Conservation (phyloP, 2,113 vertebrate species). For the Neofelis nebulosa region DNA sequence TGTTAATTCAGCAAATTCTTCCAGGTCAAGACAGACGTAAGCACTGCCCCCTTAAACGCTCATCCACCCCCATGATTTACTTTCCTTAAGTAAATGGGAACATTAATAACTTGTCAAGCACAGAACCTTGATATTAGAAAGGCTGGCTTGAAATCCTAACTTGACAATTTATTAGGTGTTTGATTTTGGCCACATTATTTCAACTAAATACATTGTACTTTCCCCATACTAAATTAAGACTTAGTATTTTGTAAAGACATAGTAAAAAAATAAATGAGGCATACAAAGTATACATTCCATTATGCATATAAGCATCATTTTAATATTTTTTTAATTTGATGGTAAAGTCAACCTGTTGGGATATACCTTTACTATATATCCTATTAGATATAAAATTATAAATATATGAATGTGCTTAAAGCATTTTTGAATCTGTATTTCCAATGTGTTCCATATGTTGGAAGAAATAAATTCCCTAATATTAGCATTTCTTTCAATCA, state of each 20-base stretch:
- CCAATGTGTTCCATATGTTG: neutral
- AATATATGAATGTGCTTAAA: neutral
- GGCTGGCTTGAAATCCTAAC: neutral
- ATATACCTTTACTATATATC: neutral
- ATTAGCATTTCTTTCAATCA: neutral
- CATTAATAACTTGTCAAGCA: neutral
- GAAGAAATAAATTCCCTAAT: neutral
- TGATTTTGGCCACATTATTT: neutral
- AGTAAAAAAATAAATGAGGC: neutral
- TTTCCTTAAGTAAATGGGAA: neutral
- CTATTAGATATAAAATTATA: neutral
- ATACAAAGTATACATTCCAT: neutral
- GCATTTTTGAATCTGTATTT: neutral
- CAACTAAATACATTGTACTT: neutral
- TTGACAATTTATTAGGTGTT: neutral
- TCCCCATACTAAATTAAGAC: neutral
- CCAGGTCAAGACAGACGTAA: neutral
- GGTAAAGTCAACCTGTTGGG: neutral
- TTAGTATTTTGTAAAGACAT: neutral
- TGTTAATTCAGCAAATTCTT: neutral
- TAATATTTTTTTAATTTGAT: neutral
- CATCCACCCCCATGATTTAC: accelerated
- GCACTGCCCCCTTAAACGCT: neutral
- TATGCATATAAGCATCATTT: neutral
- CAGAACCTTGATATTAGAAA: neutral